These are phyloP conservation scores for Gymnocypris eckloni DNA, from an alignment of 2,797 vertebrate species.

Conservation along the genomic window DNA sequence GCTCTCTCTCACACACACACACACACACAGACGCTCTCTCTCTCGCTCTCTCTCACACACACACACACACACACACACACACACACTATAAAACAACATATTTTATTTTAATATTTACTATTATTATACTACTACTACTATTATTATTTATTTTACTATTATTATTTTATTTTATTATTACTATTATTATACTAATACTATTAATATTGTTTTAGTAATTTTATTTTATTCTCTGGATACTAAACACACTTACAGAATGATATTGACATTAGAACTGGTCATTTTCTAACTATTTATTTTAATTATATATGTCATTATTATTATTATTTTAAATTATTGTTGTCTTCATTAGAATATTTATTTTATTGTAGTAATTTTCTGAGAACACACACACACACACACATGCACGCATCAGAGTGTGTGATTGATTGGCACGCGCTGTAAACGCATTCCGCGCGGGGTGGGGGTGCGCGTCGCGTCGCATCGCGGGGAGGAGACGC, in stretches of 20 bases:
- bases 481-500: conserved; percentile 62
- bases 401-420: neutral
- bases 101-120: no score
- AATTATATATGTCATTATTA: neutral
- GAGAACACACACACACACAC: neutral
- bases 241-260: neutral
- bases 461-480: conserved; percentile 1
- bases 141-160: no score
- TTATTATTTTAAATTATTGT: neutral
- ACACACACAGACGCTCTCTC: no score
- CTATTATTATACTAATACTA: no score
- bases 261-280: neutral
- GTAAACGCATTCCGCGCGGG: neutral
- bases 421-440: neutral
- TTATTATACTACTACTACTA: no score
- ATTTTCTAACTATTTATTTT: neutral
- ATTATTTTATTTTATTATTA: no score
- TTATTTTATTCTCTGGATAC: neutral
- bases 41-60: no score
- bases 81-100: no score
- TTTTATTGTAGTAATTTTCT: neutral
- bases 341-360: neutral
- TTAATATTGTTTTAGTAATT: neutral
- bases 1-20: no score
- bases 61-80: no score